These are phyloP conservation scores for Maniola jurtina DNA, from an alignment of 1,140 invertebrate genomes.

Conservation along the genomic window DNA sequence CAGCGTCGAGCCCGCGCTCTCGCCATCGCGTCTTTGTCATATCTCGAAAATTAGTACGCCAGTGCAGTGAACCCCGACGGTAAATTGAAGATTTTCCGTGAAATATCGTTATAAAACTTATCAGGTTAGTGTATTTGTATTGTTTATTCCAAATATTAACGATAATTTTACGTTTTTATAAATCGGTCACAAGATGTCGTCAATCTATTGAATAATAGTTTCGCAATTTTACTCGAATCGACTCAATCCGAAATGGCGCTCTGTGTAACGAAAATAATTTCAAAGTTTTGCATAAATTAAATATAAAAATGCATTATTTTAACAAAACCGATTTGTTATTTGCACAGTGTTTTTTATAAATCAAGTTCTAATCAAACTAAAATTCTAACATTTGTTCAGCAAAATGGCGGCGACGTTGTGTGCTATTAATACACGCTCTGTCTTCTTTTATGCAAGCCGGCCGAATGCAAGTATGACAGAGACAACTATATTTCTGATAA, in stretches of 20 bases:
- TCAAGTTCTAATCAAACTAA: constrained; percentile 28
- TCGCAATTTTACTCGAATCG: constrained; percentile 24
- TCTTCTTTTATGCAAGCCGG: constrained; percentile 44
- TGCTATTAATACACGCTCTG: constrained; percentile 68
- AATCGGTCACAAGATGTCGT: neutral
- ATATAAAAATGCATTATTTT: constrained; percentile 4
- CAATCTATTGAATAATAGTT: constrained; percentile 21
- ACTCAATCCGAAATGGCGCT: constrained; percentile 19
- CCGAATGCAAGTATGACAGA: constrained; percentile 42
- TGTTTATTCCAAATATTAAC: constrained; percentile 21
- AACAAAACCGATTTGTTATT: neutral
- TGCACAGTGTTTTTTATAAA: neutral
- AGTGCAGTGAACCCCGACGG: constrained; percentile 75
- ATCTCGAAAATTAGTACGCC: constrained; percentile 77
- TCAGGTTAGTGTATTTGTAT: constrained; percentile 51
- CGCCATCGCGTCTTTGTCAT: constrained; percentile 74
- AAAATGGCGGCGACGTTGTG: constrained; percentile 73
- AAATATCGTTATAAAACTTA: constrained; percentile 52
- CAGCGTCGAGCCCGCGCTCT: constrained; percentile 65
- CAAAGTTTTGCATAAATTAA: neutral
- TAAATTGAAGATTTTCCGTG: constrained; percentile 70
- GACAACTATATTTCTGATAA: constrained; percentile 60
- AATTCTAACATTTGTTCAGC: constrained; percentile 66
- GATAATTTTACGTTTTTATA: constrained; percentile 17
- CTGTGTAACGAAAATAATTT: neutral